Percentiles rank a stretch among this genome's conserved stretches.
These are phyloP conservation scores for Garra rufa DNA, from an alignment of 2,113 vertebrate species.

Conservation along the genomic window DNA sequence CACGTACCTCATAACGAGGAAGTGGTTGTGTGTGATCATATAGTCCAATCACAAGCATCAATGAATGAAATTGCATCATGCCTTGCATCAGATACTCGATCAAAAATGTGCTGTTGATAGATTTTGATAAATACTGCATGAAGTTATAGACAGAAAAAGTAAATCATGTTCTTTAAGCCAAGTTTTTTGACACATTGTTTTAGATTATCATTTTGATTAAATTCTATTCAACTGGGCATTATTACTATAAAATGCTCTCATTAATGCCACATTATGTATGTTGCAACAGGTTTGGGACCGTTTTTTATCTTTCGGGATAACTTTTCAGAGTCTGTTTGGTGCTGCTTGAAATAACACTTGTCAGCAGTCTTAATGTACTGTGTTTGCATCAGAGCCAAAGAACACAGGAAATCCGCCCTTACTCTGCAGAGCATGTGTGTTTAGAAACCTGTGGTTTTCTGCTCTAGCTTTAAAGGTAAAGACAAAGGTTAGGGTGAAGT, in stretches of 20 bases:
- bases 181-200: not conserved
- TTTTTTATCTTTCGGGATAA: not conserved
- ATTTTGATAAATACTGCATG: not conserved
- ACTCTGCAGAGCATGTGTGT: not conserved
- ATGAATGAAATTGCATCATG: not conserved
- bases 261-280: not conserved
- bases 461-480: slow-evolving; percentile 5
- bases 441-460: slow-evolving; percentile 27
- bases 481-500: slow-evolving; percentile 4
- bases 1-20: not conserved
- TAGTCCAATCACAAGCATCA: not conserved
- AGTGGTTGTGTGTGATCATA: not conserved
- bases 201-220: not conserved
- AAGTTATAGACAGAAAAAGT: not conserved
- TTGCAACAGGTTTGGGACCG: not conserved
- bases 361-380: slow-evolving; percentile 24
- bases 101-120: not conserved
- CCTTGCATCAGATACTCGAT: not conserved
- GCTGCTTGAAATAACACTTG: not conserved
- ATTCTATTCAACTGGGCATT: not conserved
- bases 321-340: not conserved
- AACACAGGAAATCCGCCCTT: slow-evolving; percentile 25
- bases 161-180: not conserved
- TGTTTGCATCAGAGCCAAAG: slow-evolving; percentile 22
- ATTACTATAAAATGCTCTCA: not conserved